phyloP scores from a whole-genome alignment of 2,888 invertebrate genomes.

The Branchipolynoe longqiensis region DNA sequence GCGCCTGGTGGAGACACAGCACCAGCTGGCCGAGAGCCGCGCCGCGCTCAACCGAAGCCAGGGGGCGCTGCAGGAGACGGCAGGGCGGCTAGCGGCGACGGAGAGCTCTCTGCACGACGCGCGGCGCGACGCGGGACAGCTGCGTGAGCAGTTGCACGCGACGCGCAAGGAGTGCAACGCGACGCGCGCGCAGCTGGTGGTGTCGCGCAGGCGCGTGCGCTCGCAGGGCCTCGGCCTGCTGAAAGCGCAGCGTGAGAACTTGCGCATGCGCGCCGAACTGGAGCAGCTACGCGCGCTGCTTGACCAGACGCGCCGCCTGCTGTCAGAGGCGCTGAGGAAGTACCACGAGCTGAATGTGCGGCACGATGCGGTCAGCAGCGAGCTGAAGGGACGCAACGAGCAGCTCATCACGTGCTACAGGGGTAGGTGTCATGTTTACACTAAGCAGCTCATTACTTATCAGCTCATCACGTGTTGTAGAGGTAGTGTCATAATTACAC shows the following conservation, averaged over 20 bases:
- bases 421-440: constrained; percentile 56
- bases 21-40: constrained; percentile 39
- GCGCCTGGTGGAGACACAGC: constrained; percentile 46
- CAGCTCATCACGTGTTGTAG: background rate
- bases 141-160: constrained; percentile 13
- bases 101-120: constrained; percentile 48
- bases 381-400: constrained; percentile 28
- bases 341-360: constrained; percentile 63
- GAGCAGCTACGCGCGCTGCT: background rate
- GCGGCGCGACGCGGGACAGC: background rate
- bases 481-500: background rate
- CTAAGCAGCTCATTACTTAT: background rate
- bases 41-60: constrained; percentile 57
- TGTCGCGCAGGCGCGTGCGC: background rate
- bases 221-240: constrained; percentile 16
- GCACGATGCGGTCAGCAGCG: constrained; percentile 55
- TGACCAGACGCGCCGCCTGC: constrained; percentile 44
- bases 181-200: constrained; percentile 25
- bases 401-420: constrained; percentile 61
- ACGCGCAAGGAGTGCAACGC: constrained; percentile 50
- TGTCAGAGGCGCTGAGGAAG: constrained; percentile 52
- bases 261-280: background rate
- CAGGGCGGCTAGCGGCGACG: constrained; percentile 38
- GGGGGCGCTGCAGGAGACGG: constrained; percentile 38
- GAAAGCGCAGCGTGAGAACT: constrained; percentile 5